Base-by-base conservation (phyloP, 2,113 vertebrate species). In the Climacteris rufus region DNA sequence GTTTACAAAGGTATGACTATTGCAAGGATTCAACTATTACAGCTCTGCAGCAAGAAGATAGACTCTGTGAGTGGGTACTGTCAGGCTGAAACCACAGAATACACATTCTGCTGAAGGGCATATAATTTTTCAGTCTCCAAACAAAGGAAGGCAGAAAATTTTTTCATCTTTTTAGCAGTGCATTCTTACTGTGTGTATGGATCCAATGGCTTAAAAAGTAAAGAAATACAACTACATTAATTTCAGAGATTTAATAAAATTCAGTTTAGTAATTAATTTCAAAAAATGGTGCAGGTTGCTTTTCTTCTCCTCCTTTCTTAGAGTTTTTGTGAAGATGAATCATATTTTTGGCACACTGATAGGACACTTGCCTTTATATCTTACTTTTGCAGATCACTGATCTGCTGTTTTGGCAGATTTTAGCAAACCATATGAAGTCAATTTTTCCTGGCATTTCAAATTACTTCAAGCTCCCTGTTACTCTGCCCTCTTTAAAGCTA, bases 371-470 rank as follows among this genome's bases (percentile, higher is more conserved):
- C 68, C 45, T 94, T 94, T 89, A 87, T 56, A 94, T 93, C 30
- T 44, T 83, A 85, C 42, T 91, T 82, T 93, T 82, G 16, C 69
- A 74, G 88, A 77, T 75, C 90, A 66, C 49, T 53, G 52, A 76
- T 94, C 53, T 86, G 31, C 25, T 78, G n/a, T 76, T 97, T 90
- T 92, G 71, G 54, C 69, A 79, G 60, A 71, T 92, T 95, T 89
- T 93, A 95, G 25, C 45, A 75, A 68, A 49, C 27, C 19, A 35
- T 85, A 39, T 68, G 64, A 94, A 79, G 68, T 47, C 93, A 74
- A 68, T 91, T 95, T 92, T 68, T 28, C 31, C 20, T 16, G 19
- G 69, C 95, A 82, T 94, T 97, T 96, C 35, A 92, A 85, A 92
- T 95, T 85, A 47, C 80, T 93, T 95, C 89, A 94, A 95, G 39